These are phyloP conservation scores for Pseudomyrmex pallidus DNA, from an alignment of 1,140 invertebrate species.

Conservation along the genomic window DNA sequence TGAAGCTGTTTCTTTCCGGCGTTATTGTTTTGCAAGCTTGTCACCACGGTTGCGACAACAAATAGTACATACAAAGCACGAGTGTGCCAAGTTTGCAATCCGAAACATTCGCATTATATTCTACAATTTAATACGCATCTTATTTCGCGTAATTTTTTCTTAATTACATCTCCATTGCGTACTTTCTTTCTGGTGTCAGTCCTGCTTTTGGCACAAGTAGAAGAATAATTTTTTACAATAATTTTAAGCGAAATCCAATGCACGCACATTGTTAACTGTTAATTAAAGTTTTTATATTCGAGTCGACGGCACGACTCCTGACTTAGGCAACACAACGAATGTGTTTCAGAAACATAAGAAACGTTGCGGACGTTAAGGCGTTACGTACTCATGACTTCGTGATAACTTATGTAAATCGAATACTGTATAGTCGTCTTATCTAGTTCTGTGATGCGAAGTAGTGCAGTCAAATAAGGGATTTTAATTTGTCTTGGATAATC, in stretches of 20 bases:
- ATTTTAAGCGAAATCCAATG: neutral
- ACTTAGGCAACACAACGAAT: conserved; percentile 15
- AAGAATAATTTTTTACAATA: neutral
- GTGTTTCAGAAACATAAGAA: conserved; percentile 46
- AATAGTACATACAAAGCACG: conserved; percentile 5
- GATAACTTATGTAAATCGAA: too few relatives aligned
- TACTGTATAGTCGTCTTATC: too few relatives aligned
- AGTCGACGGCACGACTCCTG: conserved; percentile 30
- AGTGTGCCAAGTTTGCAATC: conserved; percentile 16
- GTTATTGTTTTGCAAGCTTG: conserved; percentile 21
- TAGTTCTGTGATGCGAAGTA: too few relatives aligned
- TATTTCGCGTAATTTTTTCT: conserved; percentile 11
- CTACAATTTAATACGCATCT: conserved; percentile 32
- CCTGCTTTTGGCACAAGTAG: too few relatives aligned
- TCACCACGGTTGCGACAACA: conserved; percentile 8
- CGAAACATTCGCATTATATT: conserved; percentile 28
- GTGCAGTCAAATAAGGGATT: too few relatives aligned
- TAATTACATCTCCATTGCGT: neutral
- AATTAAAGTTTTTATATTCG: neutral
- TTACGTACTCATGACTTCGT: neutral
- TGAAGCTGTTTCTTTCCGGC: conserved; percentile 9
- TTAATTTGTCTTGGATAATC: too few relatives aligned
- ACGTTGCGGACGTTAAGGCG: conserved; percentile 59
- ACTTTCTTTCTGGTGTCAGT: neutral
- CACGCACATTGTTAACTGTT: neutral